Base-by-base conservation (phyloP, 2,113 vertebrate genomes). In the Furnarius figulus region DNA sequence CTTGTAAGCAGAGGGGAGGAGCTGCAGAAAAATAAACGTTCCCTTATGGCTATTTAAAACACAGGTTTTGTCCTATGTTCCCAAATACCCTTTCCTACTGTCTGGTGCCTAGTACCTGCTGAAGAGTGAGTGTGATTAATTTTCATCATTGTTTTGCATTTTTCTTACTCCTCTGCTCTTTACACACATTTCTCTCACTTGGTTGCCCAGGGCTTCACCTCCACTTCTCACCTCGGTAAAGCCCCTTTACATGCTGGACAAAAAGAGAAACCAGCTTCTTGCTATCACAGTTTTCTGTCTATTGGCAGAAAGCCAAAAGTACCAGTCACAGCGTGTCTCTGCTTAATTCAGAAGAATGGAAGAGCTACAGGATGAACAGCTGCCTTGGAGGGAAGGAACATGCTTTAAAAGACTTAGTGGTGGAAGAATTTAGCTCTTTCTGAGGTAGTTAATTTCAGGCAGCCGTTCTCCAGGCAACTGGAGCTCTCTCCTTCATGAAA, bases 1-100 rank as follows among this genome's bases (percentile, higher is more conserved):
- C 79, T 88, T 89, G 39, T 78, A 95, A 91, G 39, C 58, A 89
- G 67, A 84, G 47, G 33, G 67, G 78, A 74, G 78, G 75, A 88
- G 66, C 14, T 91, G 79, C 53, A 88, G 82, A 74, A 87, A 93
- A 90, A 73, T 58, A 76, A 93, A 93, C 71, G 46, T 52, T 96
- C 85, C 44, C 76, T 86, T 52, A 53, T n/a, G 85, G 44, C 50
- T 93, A 67, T 74, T 88, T 74, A 77, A 86, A 77, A 88, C 21
- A 58, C 35, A 37, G 9, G 0, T 73, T 87, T 86, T 77, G 3
- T 12, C 30, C 47, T 59, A 74, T 52, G 9, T 78, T 93, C 47
- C 25, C 71, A 35, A 85, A 80, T 80, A 20, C 35, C 27, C 50
- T 77, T 82, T 89, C 85, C 53, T 85, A 35, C 42, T 80, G 10